Conservation (phyloP, 2,888 invertebrate genomes). For the Biston stratarius region DNA sequence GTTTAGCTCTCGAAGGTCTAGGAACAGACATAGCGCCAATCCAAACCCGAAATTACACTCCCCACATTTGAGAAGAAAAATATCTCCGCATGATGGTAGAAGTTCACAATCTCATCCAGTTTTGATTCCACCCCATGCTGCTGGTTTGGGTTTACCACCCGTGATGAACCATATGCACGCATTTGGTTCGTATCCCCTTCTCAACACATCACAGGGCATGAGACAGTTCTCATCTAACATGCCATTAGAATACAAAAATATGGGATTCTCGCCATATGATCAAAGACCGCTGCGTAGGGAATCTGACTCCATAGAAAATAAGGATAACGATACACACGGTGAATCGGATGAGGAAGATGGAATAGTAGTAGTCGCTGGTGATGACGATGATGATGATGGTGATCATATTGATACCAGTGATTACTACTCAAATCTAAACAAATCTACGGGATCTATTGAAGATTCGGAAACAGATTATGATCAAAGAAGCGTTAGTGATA, state of each 20-base stretch:
- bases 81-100: slow-evolving; percentile 97
- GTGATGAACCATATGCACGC: slow-evolving; percentile 90
- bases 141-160: slow-evolving; percentile 88
- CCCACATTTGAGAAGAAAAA: slow-evolving; percentile 96
- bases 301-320: slow-evolving; percentile 78
- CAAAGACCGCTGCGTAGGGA: slow-evolving; percentile 72
- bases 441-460: slow-evolving; percentile 73
- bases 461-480: slow-evolving; percentile 80
- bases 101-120: slow-evolving; percentile 95
- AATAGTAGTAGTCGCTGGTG: slow-evolving; percentile 92
- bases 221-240: slow-evolving; percentile 84
- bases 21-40: slow-evolving; percentile 98
- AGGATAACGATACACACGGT: slow-evolving; percentile 88
- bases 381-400: slow-evolving; percentile 90
- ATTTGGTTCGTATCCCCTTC: slow-evolving; percentile 92
- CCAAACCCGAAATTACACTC: slow-evolving; percentile 99
- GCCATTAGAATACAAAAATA: slow-evolving; percentile 82
- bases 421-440: slow-evolving; percentile 75
- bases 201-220: slow-evolving; percentile 90
- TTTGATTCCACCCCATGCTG: slow-evolving; percentile 90
- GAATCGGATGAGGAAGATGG: slow-evolving; percentile 91
- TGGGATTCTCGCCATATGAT: slow-evolving; percentile 69
- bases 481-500: slow-evolving; percentile 77
- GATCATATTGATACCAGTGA: slow-evolving; percentile 83
- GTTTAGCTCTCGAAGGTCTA: slow-evolving; percentile 98